These are phyloP conservation scores for Apamea crenata DNA, from an alignment of 2,888 invertebrate species.

Conservation along the genomic window DNA sequence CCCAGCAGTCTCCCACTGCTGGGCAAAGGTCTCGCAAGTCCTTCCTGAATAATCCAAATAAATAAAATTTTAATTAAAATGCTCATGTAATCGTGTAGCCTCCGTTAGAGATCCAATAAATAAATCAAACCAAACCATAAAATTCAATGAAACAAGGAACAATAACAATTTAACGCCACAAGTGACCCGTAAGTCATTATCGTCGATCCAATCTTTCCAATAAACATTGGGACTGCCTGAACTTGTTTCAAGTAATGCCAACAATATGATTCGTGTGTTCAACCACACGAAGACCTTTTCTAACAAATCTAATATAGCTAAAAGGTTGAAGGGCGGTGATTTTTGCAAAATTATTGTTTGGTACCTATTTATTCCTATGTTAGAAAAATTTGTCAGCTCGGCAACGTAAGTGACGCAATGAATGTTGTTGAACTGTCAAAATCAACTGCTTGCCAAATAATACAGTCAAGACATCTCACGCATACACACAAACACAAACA, in stretches of 20 bases:
- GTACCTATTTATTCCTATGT: too few species aligned
- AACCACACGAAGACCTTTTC: constrained; percentile 33
- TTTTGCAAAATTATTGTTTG: constrained; percentile 12
- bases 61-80: neutral
- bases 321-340: constrained; percentile 15
- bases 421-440: too few species aligned
- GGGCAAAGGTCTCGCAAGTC: too few species aligned
- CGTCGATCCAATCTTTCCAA: constrained; percentile 2
- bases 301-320: constrained; percentile 45
- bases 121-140: neutral
- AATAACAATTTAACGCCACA: constrained; percentile 45
- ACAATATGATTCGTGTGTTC: constrained; percentile 40
- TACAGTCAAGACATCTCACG: too few species aligned
- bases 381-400: too few species aligned
- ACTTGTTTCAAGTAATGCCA: constrained; percentile 36
- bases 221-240: constrained; percentile 6
- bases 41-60: neutral
- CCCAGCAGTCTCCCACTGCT: too few species aligned
- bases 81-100: neutral
- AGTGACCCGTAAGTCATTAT: constrained; percentile 27
- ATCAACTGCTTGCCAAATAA: too few species aligned
- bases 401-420: too few species aligned
- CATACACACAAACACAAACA: too few species aligned
- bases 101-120: neutral
- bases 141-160: neutral